Conservation (phyloP, 2,797 vertebrate species). For the Podarcis siculus region DNA sequence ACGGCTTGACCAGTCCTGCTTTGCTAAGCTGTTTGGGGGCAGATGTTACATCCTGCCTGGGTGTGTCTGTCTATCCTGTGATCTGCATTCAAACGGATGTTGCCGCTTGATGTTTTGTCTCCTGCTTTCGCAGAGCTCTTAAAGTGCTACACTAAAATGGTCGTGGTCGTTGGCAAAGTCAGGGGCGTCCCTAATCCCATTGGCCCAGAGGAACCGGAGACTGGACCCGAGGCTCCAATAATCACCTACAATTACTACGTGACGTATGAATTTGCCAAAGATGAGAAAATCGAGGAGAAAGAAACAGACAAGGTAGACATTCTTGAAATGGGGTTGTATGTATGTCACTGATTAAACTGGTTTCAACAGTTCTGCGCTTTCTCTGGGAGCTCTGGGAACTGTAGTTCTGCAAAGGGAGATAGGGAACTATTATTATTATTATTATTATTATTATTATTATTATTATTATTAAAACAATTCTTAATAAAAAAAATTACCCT, state of each 20-base stretch:
- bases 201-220: slow-evolving; percentile 52
- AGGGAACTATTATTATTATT: too few relatives aligned
- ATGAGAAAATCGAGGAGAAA: slow-evolving; percentile 31
- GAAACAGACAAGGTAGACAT: not conserved
- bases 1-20: too few relatives aligned
- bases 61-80: too few relatives aligned
- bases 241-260: slow-evolving; percentile 81
- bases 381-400: too few relatives aligned
- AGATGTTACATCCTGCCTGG: not conserved
- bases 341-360: too few relatives aligned
- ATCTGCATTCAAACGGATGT: not conserved
- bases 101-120: not conserved
- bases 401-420: too few relatives aligned
- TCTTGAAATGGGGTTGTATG: not conserved
- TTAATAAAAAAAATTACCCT: too few relatives aligned
- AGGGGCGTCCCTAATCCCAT: slow-evolving; percentile 78
- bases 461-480: too few relatives aligned
- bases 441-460: too few relatives aligned
- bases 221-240: slow-evolving; percentile 65
- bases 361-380: too few relatives aligned
- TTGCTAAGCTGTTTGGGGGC: too few relatives aligned
- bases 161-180: slow-evolving; percentile 80
- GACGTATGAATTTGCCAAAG: slow-evolving; percentile 79
- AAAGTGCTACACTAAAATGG: slow-evolving; percentile 63
- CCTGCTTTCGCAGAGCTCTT: slow-evolving; percentile 71